Evolutionary conservation across 1,140 invertebrate genomes (phyloP).

Genomic region (Elymnias hypermnestra): DNA sequence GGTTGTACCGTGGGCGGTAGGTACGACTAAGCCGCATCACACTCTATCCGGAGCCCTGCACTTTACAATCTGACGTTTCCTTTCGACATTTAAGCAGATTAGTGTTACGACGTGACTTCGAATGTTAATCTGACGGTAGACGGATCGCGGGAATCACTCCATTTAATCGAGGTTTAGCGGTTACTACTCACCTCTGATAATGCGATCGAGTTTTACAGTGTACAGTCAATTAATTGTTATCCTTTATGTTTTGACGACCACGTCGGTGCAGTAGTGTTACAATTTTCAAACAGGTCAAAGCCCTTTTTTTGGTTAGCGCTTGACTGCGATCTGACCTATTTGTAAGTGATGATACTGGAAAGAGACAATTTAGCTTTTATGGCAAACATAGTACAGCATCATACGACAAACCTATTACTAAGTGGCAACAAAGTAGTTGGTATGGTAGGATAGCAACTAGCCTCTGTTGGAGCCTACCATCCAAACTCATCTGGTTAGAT

Average conservation of each 20-base stretch:
- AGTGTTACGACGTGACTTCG: slow-evolving; percentile 64
- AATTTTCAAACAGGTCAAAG: too few species aligned
- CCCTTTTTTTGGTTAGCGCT: too few species aligned
- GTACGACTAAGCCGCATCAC: slow-evolving; percentile 56
- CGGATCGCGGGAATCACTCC: slow-evolving; percentile 64
- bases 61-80: slow-evolving; percentile 74
- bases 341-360: too few species aligned
- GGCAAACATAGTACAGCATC: too few species aligned
- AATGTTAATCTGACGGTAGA: slow-evolving; percentile 69
- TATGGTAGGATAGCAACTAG: too few species aligned
- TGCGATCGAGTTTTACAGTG: slow-evolving; percentile 16
- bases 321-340: too few species aligned
- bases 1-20: slow-evolving; percentile 22
- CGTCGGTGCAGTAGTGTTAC: too few species aligned
- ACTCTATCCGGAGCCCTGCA: slow-evolving; percentile 51
- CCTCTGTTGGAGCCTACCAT: too few species aligned
- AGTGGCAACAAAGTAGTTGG: too few species aligned
- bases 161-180: slow-evolving; percentile 62
- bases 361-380: too few species aligned
- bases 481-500: too few species aligned
- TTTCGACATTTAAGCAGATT: slow-evolving; percentile 73
- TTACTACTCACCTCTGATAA: slow-evolving; percentile 40
- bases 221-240: slow-evolving; percentile 3
- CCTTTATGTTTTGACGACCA: neutral
- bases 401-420: too few species aligned